Conservation (phyloP, 2,113 vertebrate genomes). For the Isurus oxyrinchus region DNA sequence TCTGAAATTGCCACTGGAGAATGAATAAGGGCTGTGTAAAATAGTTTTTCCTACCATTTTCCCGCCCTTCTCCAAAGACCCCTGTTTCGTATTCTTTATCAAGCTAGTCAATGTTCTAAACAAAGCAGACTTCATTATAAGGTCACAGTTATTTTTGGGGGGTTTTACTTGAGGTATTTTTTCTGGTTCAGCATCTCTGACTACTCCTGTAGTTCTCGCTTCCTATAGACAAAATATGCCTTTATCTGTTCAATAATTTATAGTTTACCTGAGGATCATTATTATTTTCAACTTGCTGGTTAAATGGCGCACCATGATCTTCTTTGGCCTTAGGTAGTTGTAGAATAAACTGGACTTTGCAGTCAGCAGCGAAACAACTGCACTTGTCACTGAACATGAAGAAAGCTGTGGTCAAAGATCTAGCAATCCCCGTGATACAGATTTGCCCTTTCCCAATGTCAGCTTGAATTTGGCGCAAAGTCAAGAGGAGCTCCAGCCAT, state of each 20-base stretch:
- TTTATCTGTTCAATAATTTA: not conserved
- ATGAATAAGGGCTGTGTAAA: not conserved
- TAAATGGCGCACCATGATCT: not conserved
- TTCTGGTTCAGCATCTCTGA: not conserved
- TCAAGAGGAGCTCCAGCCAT: not conserved
- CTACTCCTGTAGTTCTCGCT: not conserved
- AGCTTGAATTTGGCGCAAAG: not conserved
- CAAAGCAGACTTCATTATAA: not conserved
- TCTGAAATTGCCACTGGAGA: not conserved
- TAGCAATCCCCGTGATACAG: not conserved
- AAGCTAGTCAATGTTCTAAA: not conserved
- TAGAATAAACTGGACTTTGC: not conserved
- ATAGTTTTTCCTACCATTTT: not conserved
- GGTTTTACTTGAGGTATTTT: not conserved
- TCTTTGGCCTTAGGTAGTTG: not conserved
- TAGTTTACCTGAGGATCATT: not conserved
- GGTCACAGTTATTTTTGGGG: not conserved
- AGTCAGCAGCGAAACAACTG: not conserved
- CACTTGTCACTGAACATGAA: too few relatives aligned
- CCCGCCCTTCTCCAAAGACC: not conserved
- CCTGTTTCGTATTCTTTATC: not conserved
- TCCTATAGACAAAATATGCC: not conserved
- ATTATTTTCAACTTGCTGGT: not conserved
- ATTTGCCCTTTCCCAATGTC: not conserved
- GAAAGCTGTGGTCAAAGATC: not conserved